Evolutionary conservation across 2,888 invertebrate species (phyloP), one percentile per base, ranked within the genome.

Genomic region (Amaurobius ferox): DNA sequence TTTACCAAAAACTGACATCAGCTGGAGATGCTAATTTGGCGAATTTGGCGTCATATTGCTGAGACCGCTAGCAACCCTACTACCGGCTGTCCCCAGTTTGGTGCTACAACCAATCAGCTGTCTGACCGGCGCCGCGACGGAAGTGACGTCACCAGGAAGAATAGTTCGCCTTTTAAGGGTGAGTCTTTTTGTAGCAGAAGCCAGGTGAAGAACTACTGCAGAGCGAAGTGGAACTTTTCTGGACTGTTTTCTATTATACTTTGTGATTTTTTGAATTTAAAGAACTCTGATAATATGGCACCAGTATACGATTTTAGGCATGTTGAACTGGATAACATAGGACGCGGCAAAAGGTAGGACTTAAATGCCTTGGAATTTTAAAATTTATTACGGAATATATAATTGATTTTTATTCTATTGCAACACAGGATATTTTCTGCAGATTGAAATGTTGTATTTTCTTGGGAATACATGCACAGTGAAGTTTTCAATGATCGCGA

Each of bases 231-330:
- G 13, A 19, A 0, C 32, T 0, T 3, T 0, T 66, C 9, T 32
- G 32, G 19, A 32, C 32, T 19, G 35, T 1, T 32, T 64, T 29
- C 64, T 64, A 28, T 23, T 23, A 9, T 30, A 29, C 30, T 16
- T 29, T 29, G 28, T 64, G 29, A 64, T 29, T 64, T 64, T 64
- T 48, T 28, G 16, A 3, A 28, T 1, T 64, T 30, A 9, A 67
- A 67, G 66, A n/a, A 66, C 11, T 39, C 1, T 5, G 16, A 71
- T 39, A 81, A n/a, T 28, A 87, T 87, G 87, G 87, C 87, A 44
- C 87, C 87, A 61, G 87, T 87, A 9, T 87, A 87, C 44, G 81
- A 87, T 23, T 87, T 87, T 48, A 80, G 87, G 39, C 87, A 87
- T 55, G 87, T 87, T 32, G 87, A 87, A 72, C 73, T 87, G 73